Conservation (phyloP, 2,113 vertebrate genomes). For the Callipepla squamata region DNA sequence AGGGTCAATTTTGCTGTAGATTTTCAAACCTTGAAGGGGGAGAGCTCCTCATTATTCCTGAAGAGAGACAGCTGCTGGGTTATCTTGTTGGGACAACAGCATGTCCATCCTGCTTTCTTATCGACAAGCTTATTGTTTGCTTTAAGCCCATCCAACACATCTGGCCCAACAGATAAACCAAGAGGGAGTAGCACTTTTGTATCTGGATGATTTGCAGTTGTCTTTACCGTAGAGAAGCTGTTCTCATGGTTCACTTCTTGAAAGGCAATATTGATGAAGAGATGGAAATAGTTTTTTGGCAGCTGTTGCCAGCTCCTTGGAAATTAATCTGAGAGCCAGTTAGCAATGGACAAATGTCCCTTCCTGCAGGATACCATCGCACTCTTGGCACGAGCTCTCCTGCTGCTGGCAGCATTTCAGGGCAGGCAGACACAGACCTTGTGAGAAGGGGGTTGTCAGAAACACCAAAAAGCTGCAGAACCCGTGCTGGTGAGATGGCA, state of each 20-base stretch:
- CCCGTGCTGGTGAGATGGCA: accelerated
- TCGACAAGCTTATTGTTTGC: no score
- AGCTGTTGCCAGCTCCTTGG: conserved; percentile 12
- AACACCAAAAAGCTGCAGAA: background rate
- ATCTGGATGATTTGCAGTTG: no score
- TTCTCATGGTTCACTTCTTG: background rate
- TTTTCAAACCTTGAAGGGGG: no score
- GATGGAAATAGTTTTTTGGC: conserved; percentile 15
- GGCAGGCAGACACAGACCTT: background rate
- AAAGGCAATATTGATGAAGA: conserved; percentile 20
- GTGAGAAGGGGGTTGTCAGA: background rate
- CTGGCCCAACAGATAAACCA: no score
- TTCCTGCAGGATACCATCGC: background rate
- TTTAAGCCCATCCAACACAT: no score
- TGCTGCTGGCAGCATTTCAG: background rate
- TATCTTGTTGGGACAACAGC: no score
- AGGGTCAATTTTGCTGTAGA: no score
- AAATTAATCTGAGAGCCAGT: conserved; percentile 19
- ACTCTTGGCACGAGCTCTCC: background rate
- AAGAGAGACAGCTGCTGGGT: no score
- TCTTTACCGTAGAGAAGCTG: no score
- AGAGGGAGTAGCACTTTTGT: no score
- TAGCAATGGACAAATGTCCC: background rate
- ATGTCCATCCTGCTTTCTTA: no score
- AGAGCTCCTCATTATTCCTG: no score